Base-by-base conservation (phyloP, 2,888 invertebrate genomes). In the Chaitophorus viminalis region DNA sequence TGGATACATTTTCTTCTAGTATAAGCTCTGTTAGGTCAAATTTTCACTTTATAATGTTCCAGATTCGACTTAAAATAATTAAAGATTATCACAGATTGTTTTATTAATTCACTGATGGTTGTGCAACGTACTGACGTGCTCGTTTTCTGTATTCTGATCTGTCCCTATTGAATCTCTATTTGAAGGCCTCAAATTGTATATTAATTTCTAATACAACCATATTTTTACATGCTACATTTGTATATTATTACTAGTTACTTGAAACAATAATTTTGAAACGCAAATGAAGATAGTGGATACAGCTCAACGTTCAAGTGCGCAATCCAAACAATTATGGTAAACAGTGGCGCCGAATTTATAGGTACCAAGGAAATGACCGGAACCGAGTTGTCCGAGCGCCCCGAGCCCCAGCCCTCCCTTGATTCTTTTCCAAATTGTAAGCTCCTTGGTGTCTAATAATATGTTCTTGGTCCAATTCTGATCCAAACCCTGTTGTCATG, bases 111-210 rank as follows among this genome's bases (percentile, higher is more conserved):
- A 0, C 96, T 96, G 1, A 93, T 94, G 0, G 92, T 95, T 90
- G 92, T 94, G 0, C n/a, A n/a, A n/a, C n/a, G n/a, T n/a, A n/a
- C n/a, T 96, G 96, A 0, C 94, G 95, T 90, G 96, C 96, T 0
- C 96, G 96, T 91, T 96, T 96, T 92, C 94, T 94, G 90, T 92
- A 93, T 0, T 96, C 93, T 0, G 95, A 96, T 90, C 93, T 93
- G 0, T 90, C 90, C 0, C 91, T 96, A 0, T 91, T 92, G 1
- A 91, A 93, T 0, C 91, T n/a, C 92, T 0, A 92, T 96, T n/a
- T n/a, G 93, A 93, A 0, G 96, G 96, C 0, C 91, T 96, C 29
- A 91, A 93, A 68, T 65, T 81, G 29, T 46, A 52, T 82, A 39
- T 54, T 39, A 36, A 17, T 46, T 60, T 60, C 21, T 21, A 70